A percentile compares a stretch with the other conserved stretches of the same genome.
Conservation (phyloP, 64 coral and sea anemone species). For the Pachyseris speciosa region DNA sequence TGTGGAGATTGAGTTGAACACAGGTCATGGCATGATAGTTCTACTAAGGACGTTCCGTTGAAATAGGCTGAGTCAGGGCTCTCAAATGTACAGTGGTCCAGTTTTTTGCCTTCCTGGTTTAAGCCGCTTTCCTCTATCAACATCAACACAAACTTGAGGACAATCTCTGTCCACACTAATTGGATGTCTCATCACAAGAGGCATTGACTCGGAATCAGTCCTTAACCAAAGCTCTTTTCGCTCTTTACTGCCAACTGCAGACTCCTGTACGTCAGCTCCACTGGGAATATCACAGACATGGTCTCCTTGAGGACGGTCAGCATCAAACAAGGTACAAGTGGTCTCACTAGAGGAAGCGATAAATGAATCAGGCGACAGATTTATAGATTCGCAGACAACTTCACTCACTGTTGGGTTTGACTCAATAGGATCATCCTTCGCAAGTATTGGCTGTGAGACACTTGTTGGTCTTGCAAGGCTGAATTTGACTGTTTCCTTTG, state of each 20-base stretch:
- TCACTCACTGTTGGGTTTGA: neutral
- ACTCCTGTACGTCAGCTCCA: neutral
- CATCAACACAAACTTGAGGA: neutral
- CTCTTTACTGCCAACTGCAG: neutral
- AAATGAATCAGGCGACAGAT: constrained; percentile 6
- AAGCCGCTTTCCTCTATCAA: neutral
- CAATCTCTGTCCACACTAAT: neutral
- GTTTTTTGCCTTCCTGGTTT: neutral
- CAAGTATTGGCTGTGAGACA: neutral
- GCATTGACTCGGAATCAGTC: constrained; percentile 12
- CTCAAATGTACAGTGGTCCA: neutral
- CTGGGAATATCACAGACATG: neutral
- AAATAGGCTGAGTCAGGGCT: too few species aligned
- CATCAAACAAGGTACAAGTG: neutral
- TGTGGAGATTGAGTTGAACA: neutral
- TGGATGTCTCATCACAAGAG: neutral
- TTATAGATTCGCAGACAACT: neutral
- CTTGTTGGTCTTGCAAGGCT: neutral
- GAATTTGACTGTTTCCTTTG: neutral
- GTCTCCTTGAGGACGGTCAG: neutral
- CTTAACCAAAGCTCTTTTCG: neutral
- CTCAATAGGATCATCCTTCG: neutral
- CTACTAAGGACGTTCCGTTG: neutral
- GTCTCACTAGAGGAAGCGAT: neutral
- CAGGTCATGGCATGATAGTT: neutral